Conservation (phyloP, 2,113 vertebrate genomes). For the Galemys pyrenaicus region DNA sequence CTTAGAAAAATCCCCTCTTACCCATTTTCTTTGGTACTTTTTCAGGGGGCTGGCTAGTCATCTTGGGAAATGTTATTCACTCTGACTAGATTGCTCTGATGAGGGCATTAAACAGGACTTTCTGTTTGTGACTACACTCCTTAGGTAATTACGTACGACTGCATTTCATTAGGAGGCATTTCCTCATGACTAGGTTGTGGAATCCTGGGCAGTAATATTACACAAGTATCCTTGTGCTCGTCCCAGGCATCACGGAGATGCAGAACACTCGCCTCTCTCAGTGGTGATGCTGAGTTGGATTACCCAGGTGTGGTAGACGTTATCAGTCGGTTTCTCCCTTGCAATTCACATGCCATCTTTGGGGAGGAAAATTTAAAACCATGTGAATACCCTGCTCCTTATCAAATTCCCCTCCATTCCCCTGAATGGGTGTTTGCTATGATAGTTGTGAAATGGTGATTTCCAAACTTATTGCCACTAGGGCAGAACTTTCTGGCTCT, state of each 20-base stretch:
- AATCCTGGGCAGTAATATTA: not conserved
- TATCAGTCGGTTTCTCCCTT: not conserved
- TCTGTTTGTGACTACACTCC: not conserved
- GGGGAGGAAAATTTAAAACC: not conserved
- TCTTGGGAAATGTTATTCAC: not conserved
- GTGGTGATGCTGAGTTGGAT: not conserved
- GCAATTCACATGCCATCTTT: not conserved
- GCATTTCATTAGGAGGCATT: not conserved
- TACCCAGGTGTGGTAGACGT: not conserved
- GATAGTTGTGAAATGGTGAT: not conserved
- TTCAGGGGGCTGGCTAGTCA: not conserved
- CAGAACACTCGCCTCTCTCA: not conserved
- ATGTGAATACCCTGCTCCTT: not conserved
- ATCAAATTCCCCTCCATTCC: not conserved
- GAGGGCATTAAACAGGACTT: not conserved
- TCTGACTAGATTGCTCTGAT: not conserved
- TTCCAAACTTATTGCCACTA: not conserved
- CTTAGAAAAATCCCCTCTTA: not conserved
- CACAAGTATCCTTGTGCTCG: no score
- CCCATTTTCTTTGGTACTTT: not conserved
- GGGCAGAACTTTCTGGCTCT: not conserved
- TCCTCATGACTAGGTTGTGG: not conserved
- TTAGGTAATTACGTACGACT: not conserved
- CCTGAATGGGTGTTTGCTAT: not conserved
- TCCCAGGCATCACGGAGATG: not conserved